phyloP scores from a whole-genome alignment of 2,113 vertebrate species.

The Glaucomys volans region DNA sequence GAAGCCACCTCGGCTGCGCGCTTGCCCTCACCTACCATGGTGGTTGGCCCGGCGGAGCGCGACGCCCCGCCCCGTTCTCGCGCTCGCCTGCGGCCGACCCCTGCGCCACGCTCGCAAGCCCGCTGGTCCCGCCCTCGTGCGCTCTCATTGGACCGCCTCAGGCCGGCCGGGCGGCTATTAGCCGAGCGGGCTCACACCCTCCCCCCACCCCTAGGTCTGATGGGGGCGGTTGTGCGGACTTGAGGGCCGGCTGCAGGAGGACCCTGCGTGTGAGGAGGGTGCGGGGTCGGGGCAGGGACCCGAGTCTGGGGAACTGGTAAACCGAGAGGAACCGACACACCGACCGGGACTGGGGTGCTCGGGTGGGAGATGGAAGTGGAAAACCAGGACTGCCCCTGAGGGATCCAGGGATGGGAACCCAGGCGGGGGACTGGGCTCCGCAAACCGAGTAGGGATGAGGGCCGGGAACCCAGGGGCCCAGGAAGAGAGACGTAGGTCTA shows the following conservation, averaged over 20 bases:
- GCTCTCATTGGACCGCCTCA: constrained; percentile 38
- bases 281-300: not conserved
- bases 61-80: constrained; percentile 4
- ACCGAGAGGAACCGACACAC: not conserved
- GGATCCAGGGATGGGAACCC: constrained; percentile 28
- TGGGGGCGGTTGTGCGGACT: constrained; percentile 48
- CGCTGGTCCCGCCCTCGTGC: not conserved
- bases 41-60: not conserved
- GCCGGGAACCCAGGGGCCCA: not conserved
- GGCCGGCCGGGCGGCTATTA: constrained; percentile 46
- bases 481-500: not conserved
- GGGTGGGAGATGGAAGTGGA: constrained; percentile 51
- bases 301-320: not conserved
- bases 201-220: constrained; percentile 48
- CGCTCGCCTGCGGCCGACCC: fast-evolving
- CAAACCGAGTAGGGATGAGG: not conserved
- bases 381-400: constrained; percentile 40
- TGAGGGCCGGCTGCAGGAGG: constrained; percentile 39
- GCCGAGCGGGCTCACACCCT: constrained; percentile 69
- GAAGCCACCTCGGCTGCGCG: not conserved
- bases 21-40: constrained; percentile 65
- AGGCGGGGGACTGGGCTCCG: not conserved
- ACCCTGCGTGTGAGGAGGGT: constrained; percentile 40
- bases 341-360: not conserved
- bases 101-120: not conserved